Conservation (phyloP, 2,113 vertebrate genomes). For the Hippocampus comes region DNA sequence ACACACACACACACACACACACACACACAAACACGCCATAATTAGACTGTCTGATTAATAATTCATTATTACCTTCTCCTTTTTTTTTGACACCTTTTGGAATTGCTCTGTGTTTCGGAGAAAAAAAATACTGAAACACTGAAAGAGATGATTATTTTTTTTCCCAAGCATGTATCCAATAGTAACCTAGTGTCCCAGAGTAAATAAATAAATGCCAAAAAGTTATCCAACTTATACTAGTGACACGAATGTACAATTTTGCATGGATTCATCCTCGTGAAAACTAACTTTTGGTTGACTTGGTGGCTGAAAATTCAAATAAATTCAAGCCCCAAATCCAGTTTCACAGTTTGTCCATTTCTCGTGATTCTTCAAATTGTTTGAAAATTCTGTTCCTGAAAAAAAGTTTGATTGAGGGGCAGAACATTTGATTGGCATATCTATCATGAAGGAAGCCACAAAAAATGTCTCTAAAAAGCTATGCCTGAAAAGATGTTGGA, state of each 20-base stretch:
- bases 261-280: background rate
- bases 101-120: constrained; percentile 25
- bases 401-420: too few species aligned
- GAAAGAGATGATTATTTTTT: background rate
- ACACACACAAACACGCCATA: constrained; percentile 51
- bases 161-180: background rate
- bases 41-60: constrained; percentile 70
- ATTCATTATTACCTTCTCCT: constrained; percentile 53
- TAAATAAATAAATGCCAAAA: background rate
- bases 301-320: background rate
- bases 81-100: constrained; percentile 23
- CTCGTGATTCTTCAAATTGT: too few species aligned
- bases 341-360: background rate
- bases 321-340: background rate
- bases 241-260: background rate
- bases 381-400: too few species aligned
- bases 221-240: background rate
- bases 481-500: too few species aligned
- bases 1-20: background rate
- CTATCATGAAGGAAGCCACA: too few species aligned
- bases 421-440: too few species aligned
- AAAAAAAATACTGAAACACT: constrained; percentile 1
- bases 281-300: background rate
- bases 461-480: too few species aligned
- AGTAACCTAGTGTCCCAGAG: background rate